phyloP scores from a whole-genome alignment of 2,113 vertebrate genomes.

The Sebastes schlegelii region DNA sequence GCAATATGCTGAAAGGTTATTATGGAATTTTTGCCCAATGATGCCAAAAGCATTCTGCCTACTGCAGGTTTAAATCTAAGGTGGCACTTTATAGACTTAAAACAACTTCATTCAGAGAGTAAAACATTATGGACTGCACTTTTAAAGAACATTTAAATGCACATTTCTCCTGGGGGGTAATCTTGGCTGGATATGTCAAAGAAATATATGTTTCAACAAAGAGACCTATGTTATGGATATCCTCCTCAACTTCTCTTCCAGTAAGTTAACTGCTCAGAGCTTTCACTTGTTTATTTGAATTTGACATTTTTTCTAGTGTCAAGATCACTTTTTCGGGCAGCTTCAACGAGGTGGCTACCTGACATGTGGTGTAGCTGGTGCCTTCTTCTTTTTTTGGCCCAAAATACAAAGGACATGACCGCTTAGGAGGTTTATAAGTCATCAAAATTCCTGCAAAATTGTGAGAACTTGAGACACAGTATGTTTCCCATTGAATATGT shows the following conservation, averaged over 20 bases:
- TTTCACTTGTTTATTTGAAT: slow-evolving; percentile 49
- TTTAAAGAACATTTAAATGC: slow-evolving; percentile 37
- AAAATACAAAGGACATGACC: slow-evolving; percentile 8
- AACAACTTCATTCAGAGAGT: slow-evolving; percentile 14
- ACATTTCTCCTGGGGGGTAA: slow-evolving; percentile 30
- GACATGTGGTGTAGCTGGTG: slow-evolving; percentile 2
- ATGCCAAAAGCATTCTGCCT: too few species aligned
- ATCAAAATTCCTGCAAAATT: slow-evolving; percentile 12
- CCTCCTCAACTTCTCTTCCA: slow-evolving; percentile 28
- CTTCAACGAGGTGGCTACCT: slow-evolving; percentile 7
- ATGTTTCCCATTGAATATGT: slow-evolving; percentile 2
- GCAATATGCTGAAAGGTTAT: too few species aligned
- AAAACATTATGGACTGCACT: slow-evolving; percentile 2
- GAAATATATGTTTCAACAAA: slow-evolving; percentile 25
- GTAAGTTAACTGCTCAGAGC: slow-evolving; percentile 18
- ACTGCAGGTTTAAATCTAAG: neutral
- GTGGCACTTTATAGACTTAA: slow-evolving; percentile 4
- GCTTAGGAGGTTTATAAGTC: neutral
- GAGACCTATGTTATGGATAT: slow-evolving; percentile 40
- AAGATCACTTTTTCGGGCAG: neutral
- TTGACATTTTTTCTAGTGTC: neutral
- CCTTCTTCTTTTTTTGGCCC: slow-evolving; percentile 12
- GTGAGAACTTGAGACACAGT: slow-evolving; percentile 11
- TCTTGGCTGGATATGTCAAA: slow-evolving; percentile 27
- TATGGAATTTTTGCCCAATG: too few species aligned